Evolutionary conservation across 2,797 vertebrate genomes (phyloP).

Genomic region (Leptodactylus fallax): DNA sequence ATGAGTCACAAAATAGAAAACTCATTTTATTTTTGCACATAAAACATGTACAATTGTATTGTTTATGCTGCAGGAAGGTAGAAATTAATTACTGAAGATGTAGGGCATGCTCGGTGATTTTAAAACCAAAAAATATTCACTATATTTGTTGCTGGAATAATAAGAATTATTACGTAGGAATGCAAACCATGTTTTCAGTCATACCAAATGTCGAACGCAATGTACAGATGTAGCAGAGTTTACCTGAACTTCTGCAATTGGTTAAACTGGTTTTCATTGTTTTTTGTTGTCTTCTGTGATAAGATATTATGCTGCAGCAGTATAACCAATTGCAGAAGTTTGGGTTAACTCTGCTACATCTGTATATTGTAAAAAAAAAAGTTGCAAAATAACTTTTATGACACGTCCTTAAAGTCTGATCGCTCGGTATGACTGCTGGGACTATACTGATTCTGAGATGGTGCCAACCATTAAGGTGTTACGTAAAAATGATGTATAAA

Average conservation of each 20-base stretch:
- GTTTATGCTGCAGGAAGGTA: constrained; percentile 12
- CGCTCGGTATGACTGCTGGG: neutral
- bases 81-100: constrained; percentile 45
- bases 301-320: no score
- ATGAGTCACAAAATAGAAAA: constrained; percentile 27
- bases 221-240: neutral
- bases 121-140: constrained; percentile 2
- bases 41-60: neutral
- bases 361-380: no score
- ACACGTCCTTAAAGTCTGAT: neutral
- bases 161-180: neutral
- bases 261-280: no score
- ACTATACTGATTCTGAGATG: neutral
- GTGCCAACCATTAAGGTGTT: neutral
- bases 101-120: constrained; percentile 14
- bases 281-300: no score
- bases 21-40: constrained; percentile 41
- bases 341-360: no score
- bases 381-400: neutral
- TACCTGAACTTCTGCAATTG: no score
- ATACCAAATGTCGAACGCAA: neutral
- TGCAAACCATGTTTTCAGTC: neutral
- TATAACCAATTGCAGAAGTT: no score
- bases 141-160: constrained; percentile 14
- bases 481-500: neutral